Evolutionary conservation across 2,113 vertebrate genomes (phyloP).

Genomic region (Xiphophorus hellerii): DNA sequence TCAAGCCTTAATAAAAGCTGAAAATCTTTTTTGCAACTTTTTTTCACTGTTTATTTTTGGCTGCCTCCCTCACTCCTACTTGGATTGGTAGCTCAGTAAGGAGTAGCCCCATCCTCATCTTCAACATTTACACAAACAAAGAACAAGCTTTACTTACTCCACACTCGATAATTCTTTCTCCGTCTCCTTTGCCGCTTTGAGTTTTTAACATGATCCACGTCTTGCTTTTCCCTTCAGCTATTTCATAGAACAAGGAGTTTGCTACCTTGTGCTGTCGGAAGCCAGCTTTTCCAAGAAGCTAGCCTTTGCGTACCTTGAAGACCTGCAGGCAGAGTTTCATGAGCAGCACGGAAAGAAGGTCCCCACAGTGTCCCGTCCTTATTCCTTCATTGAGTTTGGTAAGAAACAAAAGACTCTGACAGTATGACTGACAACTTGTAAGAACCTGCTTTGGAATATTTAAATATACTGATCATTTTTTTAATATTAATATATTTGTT

Average conservation of each 20-base stretch:
- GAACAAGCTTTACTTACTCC: no score
- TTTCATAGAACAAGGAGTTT: constrained; percentile 94
- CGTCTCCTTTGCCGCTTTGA: no score
- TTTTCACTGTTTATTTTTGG: no score
- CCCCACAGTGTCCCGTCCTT: constrained; percentile 93
- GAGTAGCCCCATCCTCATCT: no score
- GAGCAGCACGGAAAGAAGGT: constrained; percentile 98
- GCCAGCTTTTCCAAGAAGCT: constrained; percentile 94
- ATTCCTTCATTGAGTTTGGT: constrained; percentile 99
- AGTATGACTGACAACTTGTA: not conserved
- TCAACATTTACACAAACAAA: no score
- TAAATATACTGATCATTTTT: no score
- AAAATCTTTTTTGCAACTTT: no score
- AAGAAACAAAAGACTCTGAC: constrained; percentile 56
- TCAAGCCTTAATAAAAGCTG: no score
- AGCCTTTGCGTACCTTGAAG: constrained; percentile 95
- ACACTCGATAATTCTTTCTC: not conserved
- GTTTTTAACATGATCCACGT: not conserved
- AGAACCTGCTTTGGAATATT: no score
- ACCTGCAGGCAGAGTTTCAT: constrained; percentile 95
- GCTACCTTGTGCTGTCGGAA: constrained; percentile 96
- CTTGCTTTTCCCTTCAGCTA: constrained; percentile 78
- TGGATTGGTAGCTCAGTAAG: no score
- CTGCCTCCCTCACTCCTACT: no score
- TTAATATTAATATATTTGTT: not conserved